Base-by-base conservation (phyloP, 2,113 vertebrate genomes). In the Circaetus gallicus region DNA sequence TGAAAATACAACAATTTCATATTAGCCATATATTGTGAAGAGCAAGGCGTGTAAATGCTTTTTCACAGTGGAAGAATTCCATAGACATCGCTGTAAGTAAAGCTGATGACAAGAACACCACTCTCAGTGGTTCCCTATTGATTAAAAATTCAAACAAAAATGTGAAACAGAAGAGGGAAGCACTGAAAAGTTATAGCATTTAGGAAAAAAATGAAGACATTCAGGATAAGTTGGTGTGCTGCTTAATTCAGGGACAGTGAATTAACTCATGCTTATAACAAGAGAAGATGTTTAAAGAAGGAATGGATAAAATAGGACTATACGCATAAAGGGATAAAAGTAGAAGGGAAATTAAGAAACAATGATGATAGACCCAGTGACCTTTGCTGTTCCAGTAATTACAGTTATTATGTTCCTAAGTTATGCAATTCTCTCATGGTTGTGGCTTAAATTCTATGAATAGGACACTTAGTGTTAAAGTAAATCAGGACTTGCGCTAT, bases 401-500 rank as follows among this genome's bases (percentile, higher is more conserved):
- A 89, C 32, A 90, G 78, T 94, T 66, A 81, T 95, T 95, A 90
- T 28, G 69, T 92, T 92, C 84, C 94, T 91, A 90, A 86, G 86
- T 96, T 91, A 83, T 90, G 78, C 55, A 70, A 49, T 96, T 96
- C 85, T 90, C 76, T 96, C 47, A 79, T 79, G 77, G 85, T 86
- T 94, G 61, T 82, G 73, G 85, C 76, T 86, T 91, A 49, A 13
- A 32, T 79, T 92, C 95, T 96, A 83, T 93, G 89, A 95, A 95
- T 24, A 72, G 95, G 92, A 88, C 82, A 76, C 76, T 96, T 89
- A 90, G 87, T 88, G 71, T 89, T 91, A 81, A 96, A 96, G 97
- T 82, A 95, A 96, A 95, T 81, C 89, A 71, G 87, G 87, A 93
- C 86, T 96, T 73, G 83, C 2, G 43, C 79, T 97, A 96, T 97